Percentiles rank a stretch among this genome's conserved stretches.
Conservation (phyloP, 2,888 invertebrate genomes). For the Sericinus montela region DNA sequence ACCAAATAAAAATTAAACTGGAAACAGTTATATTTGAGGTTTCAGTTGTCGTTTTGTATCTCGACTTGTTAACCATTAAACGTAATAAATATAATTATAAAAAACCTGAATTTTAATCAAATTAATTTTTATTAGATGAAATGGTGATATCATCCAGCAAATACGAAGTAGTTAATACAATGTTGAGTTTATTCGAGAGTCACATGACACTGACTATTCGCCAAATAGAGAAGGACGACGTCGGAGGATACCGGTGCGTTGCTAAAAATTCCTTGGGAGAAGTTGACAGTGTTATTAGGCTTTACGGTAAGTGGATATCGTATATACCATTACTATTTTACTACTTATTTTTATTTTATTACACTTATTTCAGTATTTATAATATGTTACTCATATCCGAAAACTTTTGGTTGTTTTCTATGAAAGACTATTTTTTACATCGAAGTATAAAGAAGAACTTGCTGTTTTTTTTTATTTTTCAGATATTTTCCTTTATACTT, state of each 20-base stretch:
- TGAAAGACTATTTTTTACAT: too few relatives aligned
- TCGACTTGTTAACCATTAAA: slow-evolving; percentile 4
- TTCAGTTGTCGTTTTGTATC: slow-evolving; percentile 6
- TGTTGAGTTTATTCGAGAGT: slow-evolving; percentile 88
- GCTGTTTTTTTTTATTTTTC: too few relatives aligned
- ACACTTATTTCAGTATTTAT: too few relatives aligned
- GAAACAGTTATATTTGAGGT: too few relatives aligned
- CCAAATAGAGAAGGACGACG: slow-evolving; percentile 85
- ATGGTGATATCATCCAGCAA: slow-evolving; percentile 91
- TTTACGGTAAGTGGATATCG: slow-evolving; percentile 86
- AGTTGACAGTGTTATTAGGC: slow-evolving; percentile 90
- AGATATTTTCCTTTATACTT: too few relatives aligned
- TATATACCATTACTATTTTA: too few relatives aligned
- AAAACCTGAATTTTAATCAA: too few relatives aligned
- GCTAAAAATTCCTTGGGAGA: slow-evolving; percentile 93
- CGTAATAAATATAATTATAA: background rate
- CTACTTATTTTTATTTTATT: background rate
- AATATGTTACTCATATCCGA: too few relatives aligned
- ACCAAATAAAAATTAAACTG: too few relatives aligned
- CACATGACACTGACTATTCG: slow-evolving; percentile 89
- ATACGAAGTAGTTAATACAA: slow-evolving; percentile 86
- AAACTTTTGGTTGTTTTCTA: too few relatives aligned
- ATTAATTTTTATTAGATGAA: slow-evolving; percentile 74
- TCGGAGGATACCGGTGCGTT: slow-evolving; percentile 91
- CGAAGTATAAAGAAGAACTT: too few relatives aligned